These are phyloP conservation scores for Coenobita brevimanus DNA, from an alignment of 1,140 invertebrate genomes.

Conservation along the genomic window DNA sequence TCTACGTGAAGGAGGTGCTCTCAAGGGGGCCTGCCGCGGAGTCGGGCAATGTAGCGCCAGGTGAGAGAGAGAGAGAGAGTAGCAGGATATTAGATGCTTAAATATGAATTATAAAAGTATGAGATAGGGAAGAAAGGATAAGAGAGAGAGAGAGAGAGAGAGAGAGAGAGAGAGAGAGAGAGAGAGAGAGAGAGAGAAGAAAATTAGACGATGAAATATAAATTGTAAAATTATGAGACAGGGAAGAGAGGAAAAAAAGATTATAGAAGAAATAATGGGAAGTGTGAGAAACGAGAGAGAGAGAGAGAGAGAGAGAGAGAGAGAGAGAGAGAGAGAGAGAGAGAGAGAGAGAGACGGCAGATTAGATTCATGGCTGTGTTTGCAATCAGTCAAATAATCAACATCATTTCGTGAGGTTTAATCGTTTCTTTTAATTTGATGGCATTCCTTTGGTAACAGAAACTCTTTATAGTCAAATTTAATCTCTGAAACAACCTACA, in stretches of 20 bases:
- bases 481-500: too few species aligned
- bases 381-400: neutral
- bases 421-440: too few species aligned
- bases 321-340: slow-evolving; percentile 31
- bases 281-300: neutral
- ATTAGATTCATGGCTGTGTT: neutral
- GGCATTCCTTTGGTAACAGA: too few species aligned
- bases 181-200: neutral
- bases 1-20: too few species aligned
- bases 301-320: slow-evolving; percentile 25
- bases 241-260: too few species aligned
- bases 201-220: too few species aligned
- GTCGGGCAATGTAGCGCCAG: neutral
- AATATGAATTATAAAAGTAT: neutral
- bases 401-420: neutral
- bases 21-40: too few species aligned
- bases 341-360: neutral
- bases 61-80: neutral
- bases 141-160: neutral
- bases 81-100: neutral
- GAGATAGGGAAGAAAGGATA: neutral
- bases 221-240: too few species aligned
- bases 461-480: too few species aligned
- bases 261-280: too few species aligned
- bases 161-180: neutral